Evolutionary conservation across 2,113 vertebrate species (phyloP), one percentile per base, ranked within the genome.

Genomic region (Microcebus lehilahytsara): DNA sequence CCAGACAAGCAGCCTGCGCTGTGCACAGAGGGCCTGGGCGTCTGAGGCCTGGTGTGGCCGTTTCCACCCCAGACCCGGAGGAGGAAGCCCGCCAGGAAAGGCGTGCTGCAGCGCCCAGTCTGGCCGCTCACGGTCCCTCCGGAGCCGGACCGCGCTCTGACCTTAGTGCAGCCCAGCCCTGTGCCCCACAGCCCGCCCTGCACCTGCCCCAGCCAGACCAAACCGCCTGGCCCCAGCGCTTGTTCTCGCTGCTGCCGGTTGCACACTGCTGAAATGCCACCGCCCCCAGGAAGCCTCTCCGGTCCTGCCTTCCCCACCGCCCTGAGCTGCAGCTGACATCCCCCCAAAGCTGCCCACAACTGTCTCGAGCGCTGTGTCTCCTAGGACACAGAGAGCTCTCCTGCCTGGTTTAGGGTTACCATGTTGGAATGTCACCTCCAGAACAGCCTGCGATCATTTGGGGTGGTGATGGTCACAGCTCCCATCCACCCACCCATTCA

Each of bases 31-130:
- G 37, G 25, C 11, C 71, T 6, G 56, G 14, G 69, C 22, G 9
- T 7, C 23, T 30, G 49, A 60, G 19, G 14, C 6, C 0, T 5
- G 2, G 12, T 14, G 30, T n/a, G 69, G 17, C 19, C 12, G 5
- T 34, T 34, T 40, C 51, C 69, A 34, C 17, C 7, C 14, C 51
- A 87, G 27, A 4, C 37, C 22, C 66, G 1, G 37, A 25, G 71
- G 25, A 27, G 62, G 62, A 25, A 12, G 60, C 74, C 17, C 20
- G 83, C 37, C 92, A 49, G 62, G n/a, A 6, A 12, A 9, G 32
- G 13, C 58, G 13, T 0, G 0, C 56, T 58, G 27, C 10, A 1
- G 2, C 84, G 3, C 11, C 22, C 9, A 32, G 32, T 3, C 22
- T 77, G 34, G 40, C 5, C 14, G 16, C 51, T 20, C 32, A 23